phyloP scores from a whole-genome alignment of 2,113 vertebrate species.

The Aptenodytes forsteri region DNA sequence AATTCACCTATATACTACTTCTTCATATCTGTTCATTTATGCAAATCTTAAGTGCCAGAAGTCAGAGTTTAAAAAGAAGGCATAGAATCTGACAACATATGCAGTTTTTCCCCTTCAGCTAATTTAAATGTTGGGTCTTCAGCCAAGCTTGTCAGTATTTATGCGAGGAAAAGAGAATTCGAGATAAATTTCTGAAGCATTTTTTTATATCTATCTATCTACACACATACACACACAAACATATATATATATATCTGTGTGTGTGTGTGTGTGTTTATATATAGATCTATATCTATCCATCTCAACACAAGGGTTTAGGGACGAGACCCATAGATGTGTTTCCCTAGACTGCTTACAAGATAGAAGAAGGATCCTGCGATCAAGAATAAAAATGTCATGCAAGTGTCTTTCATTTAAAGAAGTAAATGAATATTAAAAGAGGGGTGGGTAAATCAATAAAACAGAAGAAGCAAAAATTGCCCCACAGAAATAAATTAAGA shows the following conservation, averaged over 20 bases:
- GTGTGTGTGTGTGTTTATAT: not conserved
- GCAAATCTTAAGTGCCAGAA: not conserved
- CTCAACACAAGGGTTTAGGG: not conserved
- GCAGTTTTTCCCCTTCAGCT: not conserved
- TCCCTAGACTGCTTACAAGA: not conserved
- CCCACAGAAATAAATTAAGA: not conserved
- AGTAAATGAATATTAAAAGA: not conserved
- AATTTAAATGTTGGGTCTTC: not conserved
- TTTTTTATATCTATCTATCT: not conserved
- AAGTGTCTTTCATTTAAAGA: not conserved
- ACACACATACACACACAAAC: not conserved
- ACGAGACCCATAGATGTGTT: not conserved
- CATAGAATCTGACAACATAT: not conserved
- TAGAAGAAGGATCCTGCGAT: rapidly evolving
- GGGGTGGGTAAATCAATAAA: not conserved
- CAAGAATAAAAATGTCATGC: not conserved
- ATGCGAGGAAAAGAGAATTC: not conserved
- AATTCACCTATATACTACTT: not conserved
- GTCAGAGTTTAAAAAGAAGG: not conserved
- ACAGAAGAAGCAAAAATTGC: not conserved
- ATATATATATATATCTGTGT: rapidly evolving
- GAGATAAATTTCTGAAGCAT: not conserved
- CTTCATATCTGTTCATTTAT: not conserved
- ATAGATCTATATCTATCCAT: not conserved
- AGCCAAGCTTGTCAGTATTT: not conserved